Evolutionary conservation across 2,113 vertebrate species (phyloP).

Genomic region (Myiagra hebetior): DNA sequence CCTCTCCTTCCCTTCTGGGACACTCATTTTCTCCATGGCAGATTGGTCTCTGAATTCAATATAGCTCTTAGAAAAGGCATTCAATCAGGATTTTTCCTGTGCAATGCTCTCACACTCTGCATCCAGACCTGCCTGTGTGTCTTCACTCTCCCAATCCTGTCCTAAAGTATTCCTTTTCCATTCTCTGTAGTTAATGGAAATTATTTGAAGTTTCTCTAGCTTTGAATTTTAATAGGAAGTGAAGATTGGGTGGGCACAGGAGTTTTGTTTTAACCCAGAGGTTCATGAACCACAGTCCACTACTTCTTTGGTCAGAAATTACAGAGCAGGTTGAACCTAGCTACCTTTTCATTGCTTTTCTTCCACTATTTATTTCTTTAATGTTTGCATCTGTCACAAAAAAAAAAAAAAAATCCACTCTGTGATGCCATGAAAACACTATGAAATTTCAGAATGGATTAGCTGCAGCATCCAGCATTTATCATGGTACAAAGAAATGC

Average conservation of each 20-base stretch:
- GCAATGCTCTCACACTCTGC: not conserved
- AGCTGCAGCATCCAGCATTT: not conserved
- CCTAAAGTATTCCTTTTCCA: not conserved
- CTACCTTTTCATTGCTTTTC: not conserved
- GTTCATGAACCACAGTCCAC: not conserved
- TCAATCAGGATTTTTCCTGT: not conserved
- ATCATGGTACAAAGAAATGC: not conserved
- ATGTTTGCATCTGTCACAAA: not conserved
- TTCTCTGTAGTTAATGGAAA: not conserved
- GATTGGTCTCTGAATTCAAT: not conserved
- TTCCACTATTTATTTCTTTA: not conserved
- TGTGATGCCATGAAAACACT: not conserved
- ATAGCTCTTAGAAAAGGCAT: not conserved
- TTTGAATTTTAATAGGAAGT: not conserved
- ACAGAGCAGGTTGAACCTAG: not conserved
- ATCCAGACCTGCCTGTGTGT: not conserved
- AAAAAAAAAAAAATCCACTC: not conserved
- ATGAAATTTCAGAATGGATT: not conserved
- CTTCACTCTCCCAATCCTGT: not conserved
- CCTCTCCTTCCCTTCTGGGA: not conserved
- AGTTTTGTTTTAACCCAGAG: not conserved
- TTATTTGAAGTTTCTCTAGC: not conserved
- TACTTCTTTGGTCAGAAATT: not conserved
- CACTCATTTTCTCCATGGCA: not conserved
- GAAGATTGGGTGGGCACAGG: not conserved